These are phyloP conservation scores for Nyctibius grandis DNA, from an alignment of 2,797 vertebrate species.

Conservation along the genomic window DNA sequence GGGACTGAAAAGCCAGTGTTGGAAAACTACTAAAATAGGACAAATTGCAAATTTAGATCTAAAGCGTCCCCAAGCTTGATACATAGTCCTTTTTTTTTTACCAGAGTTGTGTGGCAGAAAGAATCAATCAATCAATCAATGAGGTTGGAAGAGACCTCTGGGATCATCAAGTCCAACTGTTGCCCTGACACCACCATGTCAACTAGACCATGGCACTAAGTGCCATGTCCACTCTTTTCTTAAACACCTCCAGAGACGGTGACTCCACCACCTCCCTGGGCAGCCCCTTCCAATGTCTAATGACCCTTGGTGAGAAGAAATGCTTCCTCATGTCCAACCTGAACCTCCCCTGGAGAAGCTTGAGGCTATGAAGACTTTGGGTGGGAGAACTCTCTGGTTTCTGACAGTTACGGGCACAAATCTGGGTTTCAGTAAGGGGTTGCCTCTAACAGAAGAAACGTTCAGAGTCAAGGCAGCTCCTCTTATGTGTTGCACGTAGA, in stretches of 20 bases:
- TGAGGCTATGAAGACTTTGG: background rate
- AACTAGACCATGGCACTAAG: no score
- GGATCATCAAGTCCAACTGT: no score
- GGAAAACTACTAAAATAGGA: background rate
- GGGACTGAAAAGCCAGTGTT: background rate
- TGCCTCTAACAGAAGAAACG: background rate
- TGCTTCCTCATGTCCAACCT: no score
- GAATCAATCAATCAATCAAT: no score
- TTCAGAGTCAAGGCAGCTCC: background rate
- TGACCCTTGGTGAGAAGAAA: no score
- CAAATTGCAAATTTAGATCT: background rate
- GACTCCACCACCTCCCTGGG: no score
- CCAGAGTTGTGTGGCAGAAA: background rate
- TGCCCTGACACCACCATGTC: no score
- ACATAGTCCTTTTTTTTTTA: fast-evolving
- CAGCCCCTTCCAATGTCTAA: no score
- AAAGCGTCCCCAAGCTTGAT: background rate
- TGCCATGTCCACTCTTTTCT: no score
- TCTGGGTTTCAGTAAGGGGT: background rate
- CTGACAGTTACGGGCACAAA: background rate
- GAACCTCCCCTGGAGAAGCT: no score
- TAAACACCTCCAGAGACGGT: no score
- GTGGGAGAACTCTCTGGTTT: background rate
- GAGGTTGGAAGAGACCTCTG: no score
- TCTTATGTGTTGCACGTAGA: background rate